Evolutionary conservation across 2,797 vertebrate species (phyloP), one percentile per base, ranked within the genome.

Genomic region (Sebastes iracundus): DNA sequence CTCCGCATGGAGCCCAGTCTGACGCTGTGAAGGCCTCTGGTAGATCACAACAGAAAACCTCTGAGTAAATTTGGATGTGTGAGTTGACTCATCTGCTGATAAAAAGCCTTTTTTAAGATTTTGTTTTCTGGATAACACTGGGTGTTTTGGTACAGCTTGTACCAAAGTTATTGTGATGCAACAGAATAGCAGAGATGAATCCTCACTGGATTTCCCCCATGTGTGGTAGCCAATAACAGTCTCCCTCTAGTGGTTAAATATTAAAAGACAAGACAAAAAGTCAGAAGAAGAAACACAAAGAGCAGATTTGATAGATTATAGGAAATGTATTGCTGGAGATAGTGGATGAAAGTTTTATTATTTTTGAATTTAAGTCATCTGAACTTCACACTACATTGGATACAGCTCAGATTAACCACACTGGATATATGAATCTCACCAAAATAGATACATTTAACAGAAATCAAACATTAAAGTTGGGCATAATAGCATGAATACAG

Each of bases 1-100:
- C 72, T 79, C 59, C 22, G n/a, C 20, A 1, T 28, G 16, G 70
- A 67, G 77, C 65, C 72, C 0, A 6, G 65, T 77, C 62, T 72
- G 81, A 49, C 8, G 12, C 30, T 28, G 14, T 10, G 42, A 80
- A 66, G 61, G 68, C 49, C 70, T 84, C 46, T 23, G 67, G 25
- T 38, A 25, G 20, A 75, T 72, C 27, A 23, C 11, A 20, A 27
- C 42, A 69, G 14, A 8, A 59, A 56, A 67, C 25, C 28, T 49
- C 14, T 1, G 28, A 49, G 56, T 83, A 46, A 67, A 52, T 30
- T 32, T 28, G 30, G 68, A 68, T 32, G 3, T 14, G n/a, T 59
- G 13, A 16, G 20, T 22, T 13, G 18, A 67, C 33, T 77, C 7
- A 46, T 79, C 10, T 65, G 6, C 49, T 68, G n/a, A 67, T 12